A percentile compares a stretch with the other conserved stretches of the same genome.
Evolutionary conservation across 2,888 invertebrate species (phyloP).

Genomic region (Tenthredo notha): DNA sequence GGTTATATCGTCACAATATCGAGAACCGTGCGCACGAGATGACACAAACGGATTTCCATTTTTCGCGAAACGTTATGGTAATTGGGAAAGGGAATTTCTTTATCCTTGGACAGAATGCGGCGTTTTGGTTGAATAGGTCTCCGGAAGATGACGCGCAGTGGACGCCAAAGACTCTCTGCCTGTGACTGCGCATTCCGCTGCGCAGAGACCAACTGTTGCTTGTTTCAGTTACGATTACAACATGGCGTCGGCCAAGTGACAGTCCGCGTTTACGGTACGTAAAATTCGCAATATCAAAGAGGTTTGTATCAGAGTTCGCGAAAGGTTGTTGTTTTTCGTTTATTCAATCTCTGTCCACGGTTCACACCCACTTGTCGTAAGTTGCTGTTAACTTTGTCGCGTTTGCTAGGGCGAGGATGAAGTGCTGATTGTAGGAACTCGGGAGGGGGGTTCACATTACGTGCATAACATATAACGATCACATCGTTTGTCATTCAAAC

Average conservation of each 20-base stretch:
- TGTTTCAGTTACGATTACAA: constrained; percentile 1
- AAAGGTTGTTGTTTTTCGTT: background rate
- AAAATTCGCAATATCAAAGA: background rate
- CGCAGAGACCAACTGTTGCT: constrained; percentile 31
- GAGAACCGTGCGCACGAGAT: background rate
- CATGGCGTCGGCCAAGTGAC: background rate
- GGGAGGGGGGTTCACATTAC: constrained; percentile 20
- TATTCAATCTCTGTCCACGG: background rate
- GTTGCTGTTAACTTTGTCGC: background rate
- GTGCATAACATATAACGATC: background rate
- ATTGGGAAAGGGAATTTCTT: background rate
- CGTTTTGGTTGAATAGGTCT: background rate
- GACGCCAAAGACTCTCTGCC: too few species aligned
- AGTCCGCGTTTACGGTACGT: background rate
- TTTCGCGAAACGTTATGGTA: background rate
- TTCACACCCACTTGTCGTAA: background rate
- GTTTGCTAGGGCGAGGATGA: background rate
- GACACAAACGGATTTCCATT: background rate
- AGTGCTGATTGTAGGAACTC: constrained; percentile 1
- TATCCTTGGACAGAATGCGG: background rate
- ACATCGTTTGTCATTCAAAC: background rate
- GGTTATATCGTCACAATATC: background rate
- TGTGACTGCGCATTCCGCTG: background rate
- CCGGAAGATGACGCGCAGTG: background rate
- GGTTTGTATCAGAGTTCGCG: background rate